A percentile compares a stretch with the other conserved stretches of the same genome.
Conservation (phyloP, 1,140 invertebrate species). For the Trichonephila inaurata region DNA sequence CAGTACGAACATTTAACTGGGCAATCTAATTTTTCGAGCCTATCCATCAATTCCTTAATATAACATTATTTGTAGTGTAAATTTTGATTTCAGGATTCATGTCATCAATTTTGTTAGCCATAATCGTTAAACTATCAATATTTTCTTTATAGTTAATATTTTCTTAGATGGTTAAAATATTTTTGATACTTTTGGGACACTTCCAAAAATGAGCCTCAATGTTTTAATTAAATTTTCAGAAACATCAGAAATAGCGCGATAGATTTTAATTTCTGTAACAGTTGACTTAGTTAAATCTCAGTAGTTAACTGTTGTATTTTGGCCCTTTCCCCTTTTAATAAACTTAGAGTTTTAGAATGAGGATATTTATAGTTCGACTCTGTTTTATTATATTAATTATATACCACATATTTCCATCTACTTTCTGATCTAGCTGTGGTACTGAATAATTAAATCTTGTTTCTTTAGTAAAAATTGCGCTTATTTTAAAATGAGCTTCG, state of each 20-base stretch:
- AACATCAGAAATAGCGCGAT: not conserved
- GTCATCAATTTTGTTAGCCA: not conserved
- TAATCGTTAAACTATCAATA: not conserved
- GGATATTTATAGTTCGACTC: too few species aligned
- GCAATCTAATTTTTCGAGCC: not conserved
- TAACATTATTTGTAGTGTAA: not conserved
- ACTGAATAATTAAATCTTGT: not conserved
- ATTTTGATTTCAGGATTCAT: not conserved
- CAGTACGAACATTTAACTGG: not conserved
- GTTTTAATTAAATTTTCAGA: not conserved
- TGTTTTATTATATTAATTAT: not conserved
- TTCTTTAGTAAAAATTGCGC: not conserved
- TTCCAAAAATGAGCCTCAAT: not conserved
- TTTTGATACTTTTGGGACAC: not conserved
- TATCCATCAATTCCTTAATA: too few species aligned
- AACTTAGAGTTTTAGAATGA: not conserved
- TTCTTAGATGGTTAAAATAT: not conserved
- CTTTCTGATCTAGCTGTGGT: not conserved
- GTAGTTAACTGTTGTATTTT: not conserved
- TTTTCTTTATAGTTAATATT: not conserved
- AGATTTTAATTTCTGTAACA: not conserved
- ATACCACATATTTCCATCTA: not conserved
- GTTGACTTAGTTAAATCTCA: not conserved
- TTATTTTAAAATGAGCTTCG: not conserved
- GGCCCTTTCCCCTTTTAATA: not conserved